These are phyloP conservation scores for Arctocebus calabarensis DNA, from an alignment of 2,797 vertebrate species.

Conservation along the genomic window DNA sequence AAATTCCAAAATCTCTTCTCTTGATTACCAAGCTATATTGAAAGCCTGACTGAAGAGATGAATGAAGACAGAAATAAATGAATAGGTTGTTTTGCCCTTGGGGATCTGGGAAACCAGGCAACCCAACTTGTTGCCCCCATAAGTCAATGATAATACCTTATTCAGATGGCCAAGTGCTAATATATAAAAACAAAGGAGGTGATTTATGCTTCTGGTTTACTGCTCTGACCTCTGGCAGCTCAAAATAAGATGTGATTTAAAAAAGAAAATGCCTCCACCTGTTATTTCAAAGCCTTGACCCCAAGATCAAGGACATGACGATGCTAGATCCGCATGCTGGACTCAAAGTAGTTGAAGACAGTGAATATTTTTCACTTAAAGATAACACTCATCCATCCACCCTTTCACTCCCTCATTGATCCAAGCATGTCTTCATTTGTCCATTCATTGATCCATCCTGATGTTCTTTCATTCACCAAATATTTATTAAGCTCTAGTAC, in stretches of 20 bases:
- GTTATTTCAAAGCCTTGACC: slow-evolving; percentile 66
- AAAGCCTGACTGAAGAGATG: neutral
- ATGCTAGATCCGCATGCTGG: neutral
- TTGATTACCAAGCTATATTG: neutral
- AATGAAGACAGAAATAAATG: neutral
- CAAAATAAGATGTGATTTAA: slow-evolving; percentile 75
- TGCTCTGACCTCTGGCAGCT: slow-evolving; percentile 67
- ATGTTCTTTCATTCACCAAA: slow-evolving; percentile 17
- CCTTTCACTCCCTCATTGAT: neutral
- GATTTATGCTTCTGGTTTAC: slow-evolving; percentile 60
- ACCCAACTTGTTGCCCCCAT: neutral
- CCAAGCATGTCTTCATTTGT: neutral
- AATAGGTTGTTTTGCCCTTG: neutral
- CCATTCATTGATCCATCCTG: neutral
- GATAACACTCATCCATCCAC: neutral
- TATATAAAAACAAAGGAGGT: slow-evolving; percentile 22
- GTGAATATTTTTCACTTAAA: neutral
- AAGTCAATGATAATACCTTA: slow-evolving; percentile 28
- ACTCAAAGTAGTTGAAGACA: neutral
- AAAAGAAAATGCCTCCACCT: slow-evolving; percentile 62
- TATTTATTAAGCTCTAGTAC: neutral
- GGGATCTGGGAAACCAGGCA: neutral
- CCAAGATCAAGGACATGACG: neutral
- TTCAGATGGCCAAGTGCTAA: slow-evolving; percentile 32
- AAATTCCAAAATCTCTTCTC: slow-evolving; percentile 9